These are phyloP conservation scores for Lasioglossum calceatum DNA, from an alignment of 2,888 invertebrate genomes.

Conservation along the genomic window DNA sequence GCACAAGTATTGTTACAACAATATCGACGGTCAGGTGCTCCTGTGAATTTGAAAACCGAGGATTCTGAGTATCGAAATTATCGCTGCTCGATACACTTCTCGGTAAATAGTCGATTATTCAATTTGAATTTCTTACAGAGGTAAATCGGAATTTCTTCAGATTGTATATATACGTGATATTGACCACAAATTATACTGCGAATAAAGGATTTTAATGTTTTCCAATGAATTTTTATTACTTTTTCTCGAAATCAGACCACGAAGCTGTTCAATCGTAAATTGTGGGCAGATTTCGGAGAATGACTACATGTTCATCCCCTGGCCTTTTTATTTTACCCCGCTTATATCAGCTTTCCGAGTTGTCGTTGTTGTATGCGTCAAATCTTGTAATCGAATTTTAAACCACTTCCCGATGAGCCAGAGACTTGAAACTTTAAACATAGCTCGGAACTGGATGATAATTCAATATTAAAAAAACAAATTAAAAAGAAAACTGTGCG, in stretches of 20 bases:
- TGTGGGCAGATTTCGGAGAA: background rate
- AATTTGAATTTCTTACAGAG: slow-evolving; percentile 15
- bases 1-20: background rate
- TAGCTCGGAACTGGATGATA: no score
- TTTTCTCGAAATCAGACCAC: background rate
- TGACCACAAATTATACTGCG: slow-evolving; percentile 12
- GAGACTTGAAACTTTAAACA: no score
- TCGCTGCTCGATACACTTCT: slow-evolving; percentile 11
- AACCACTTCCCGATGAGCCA: no score
- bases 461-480: no score
- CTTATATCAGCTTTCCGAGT: no score
- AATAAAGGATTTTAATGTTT: slow-evolving; percentile 55
- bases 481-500: no score
- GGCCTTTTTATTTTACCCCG: background rate
- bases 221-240: slow-evolving; percentile 12
- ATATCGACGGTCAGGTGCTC: background rate
- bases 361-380: no score
- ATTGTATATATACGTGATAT: background rate
- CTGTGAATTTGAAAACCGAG: background rate
- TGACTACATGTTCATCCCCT: background rate
- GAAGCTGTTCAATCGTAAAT: background rate
- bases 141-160: background rate
- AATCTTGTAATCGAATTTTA: no score
- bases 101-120: background rate
- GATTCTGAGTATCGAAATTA: background rate